Conservation (phyloP, 2,797 vertebrate genomes). For the Chromis chromis region DNA sequence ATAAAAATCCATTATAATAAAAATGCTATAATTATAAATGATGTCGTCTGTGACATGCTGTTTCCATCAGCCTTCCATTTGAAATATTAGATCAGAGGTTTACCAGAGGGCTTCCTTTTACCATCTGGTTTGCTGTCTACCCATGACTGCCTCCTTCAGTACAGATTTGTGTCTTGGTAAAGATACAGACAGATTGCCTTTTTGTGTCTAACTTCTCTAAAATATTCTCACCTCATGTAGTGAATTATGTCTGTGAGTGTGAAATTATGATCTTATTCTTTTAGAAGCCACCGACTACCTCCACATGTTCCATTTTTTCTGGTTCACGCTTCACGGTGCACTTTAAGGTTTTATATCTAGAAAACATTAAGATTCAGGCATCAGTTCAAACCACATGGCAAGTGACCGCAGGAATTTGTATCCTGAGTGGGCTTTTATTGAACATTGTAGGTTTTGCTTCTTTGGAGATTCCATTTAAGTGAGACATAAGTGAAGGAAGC, state of each 20-base stretch:
- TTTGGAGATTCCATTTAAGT: no score
- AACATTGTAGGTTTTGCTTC: background rate
- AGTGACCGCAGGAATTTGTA: background rate
- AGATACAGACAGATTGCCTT: background rate
- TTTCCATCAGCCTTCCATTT: slow-evolving; percentile 66
- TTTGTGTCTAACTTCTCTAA: slow-evolving; percentile 4
- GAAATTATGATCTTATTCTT: background rate
- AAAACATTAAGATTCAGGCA: slow-evolving; percentile 2
- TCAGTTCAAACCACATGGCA: background rate
- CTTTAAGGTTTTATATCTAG: background rate
- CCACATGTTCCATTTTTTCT: background rate
- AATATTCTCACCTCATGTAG: background rate
- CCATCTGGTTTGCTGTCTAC: slow-evolving; percentile 66
- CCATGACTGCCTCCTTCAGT: slow-evolving; percentile 39
- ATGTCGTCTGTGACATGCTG: slow-evolving; percentile 36
- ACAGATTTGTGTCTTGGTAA: slow-evolving; percentile 7
- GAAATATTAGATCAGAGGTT: slow-evolving; percentile 73
- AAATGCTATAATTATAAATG: slow-evolving; percentile 45
- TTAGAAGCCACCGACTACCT: background rate
- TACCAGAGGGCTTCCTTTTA: slow-evolving; percentile 65
- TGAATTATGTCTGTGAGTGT: background rate
- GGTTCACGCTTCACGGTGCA: background rate
- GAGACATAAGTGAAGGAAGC: no score
- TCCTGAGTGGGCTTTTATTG: background rate
- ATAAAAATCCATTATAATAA: slow-evolving; percentile 42